phyloP scores from a whole-genome alignment of 1,140 invertebrate genomes.

The Chelonus insularis region DNA sequence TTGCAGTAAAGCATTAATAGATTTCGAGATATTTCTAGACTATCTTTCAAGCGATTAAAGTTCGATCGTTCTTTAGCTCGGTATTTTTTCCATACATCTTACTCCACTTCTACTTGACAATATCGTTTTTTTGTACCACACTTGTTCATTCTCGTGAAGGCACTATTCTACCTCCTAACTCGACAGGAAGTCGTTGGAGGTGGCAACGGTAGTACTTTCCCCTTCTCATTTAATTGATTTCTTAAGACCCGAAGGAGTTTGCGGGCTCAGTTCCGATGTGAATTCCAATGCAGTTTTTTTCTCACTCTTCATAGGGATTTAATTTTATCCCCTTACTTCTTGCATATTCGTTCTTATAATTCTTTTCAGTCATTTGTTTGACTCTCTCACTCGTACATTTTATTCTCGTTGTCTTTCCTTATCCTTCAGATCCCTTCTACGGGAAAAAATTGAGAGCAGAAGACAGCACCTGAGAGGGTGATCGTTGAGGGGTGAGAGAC shows the following conservation, averaged over 20 bases:
- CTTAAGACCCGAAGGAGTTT: slow-evolving; percentile 56
- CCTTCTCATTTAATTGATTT: slow-evolving; percentile 57
- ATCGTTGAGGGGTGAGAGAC: slow-evolving; percentile 3
- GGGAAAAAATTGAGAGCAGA: background rate
- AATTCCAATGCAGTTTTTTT: slow-evolving; percentile 44
- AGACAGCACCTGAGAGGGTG: slow-evolving; percentile 4
- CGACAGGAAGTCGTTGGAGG: background rate
- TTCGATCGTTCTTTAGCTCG: background rate
- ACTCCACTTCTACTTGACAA: too few relatives aligned
- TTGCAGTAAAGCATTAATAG: too few relatives aligned
- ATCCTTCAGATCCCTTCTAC: slow-evolving; percentile 31
- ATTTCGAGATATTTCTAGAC: too few relatives aligned
- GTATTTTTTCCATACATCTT: too few relatives aligned
- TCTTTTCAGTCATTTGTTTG: slow-evolving; percentile 23
- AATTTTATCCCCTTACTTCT: slow-evolving; percentile 8
- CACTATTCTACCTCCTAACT: too few relatives aligned
- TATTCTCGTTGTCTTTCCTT: slow-evolving; percentile 19
- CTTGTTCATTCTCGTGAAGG: too few relatives aligned
- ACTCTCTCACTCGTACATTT: slow-evolving; percentile 10
- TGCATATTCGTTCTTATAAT: slow-evolving; percentile 23
- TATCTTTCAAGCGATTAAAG: too few relatives aligned
- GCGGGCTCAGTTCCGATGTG: slow-evolving; percentile 34
- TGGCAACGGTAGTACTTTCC: background rate
- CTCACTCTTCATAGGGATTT: slow-evolving; percentile 18
- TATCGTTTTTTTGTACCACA: too few relatives aligned